Evolutionary conservation across 1,140 invertebrate genomes (phyloP).

Genomic region (Chelonus insularis): DNA sequence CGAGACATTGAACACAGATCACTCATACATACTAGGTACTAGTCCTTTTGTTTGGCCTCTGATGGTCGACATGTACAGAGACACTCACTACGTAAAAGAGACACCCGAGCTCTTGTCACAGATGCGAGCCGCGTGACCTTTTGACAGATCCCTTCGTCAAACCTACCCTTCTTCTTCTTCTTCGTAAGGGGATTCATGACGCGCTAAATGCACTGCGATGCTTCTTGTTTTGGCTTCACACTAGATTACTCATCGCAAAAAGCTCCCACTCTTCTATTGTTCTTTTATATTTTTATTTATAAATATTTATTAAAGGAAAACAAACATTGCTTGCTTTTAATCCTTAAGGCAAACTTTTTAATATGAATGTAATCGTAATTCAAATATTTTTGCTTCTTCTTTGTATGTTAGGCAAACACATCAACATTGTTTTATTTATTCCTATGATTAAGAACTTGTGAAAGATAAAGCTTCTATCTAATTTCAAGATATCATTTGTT

Average conservation of each 20-base stretch:
- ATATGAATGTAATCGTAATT: too few species aligned
- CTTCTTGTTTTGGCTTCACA: background rate
- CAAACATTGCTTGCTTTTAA: too few species aligned
- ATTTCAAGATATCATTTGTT: too few species aligned
- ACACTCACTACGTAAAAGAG: background rate
- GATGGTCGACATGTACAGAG: background rate
- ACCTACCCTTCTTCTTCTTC: background rate
- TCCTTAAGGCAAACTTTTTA: too few species aligned
- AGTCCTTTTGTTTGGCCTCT: conserved; percentile 24
- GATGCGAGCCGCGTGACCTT: conserved; percentile 25
- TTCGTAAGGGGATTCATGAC: conserved; percentile 6
- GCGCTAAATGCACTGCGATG: background rate
- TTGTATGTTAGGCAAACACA: too few species aligned
- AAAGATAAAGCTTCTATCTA: too few species aligned
- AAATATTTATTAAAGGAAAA: too few species aligned
- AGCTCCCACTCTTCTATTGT: too few species aligned
- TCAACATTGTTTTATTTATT: too few species aligned
- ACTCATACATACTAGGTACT: background rate
- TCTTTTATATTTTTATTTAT: too few species aligned
- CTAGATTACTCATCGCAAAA: background rate
- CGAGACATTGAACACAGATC: conserved; percentile 15
- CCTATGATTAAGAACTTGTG: too few species aligned
- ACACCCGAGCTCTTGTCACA: conserved; percentile 16
- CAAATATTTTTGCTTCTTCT: too few species aligned
- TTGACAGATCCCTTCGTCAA: conserved; percentile 5